Evolutionary conservation across 92 coral and sea anemone species (phyloP).

Genomic region (Phymanthus crucifer): DNA sequence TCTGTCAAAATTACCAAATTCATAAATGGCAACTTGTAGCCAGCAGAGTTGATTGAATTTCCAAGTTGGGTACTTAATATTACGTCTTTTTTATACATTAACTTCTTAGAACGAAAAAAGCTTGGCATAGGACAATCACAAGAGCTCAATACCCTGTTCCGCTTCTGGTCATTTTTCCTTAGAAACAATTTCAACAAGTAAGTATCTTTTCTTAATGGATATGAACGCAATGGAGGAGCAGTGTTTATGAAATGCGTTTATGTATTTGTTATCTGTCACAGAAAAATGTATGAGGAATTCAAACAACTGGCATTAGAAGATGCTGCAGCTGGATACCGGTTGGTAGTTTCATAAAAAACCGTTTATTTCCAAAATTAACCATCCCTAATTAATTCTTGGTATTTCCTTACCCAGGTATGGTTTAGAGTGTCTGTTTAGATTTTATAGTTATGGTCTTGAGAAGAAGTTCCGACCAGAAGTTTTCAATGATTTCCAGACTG

Average conservation of each 20-base stretch:
- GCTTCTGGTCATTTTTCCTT: conserved; percentile 98
- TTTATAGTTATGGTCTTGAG: conserved; percentile 93
- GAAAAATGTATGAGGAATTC: conserved; percentile 97
- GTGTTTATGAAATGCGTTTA: too few species aligned
- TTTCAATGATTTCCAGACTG: conserved; percentile 88
- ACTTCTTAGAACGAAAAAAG: conserved; percentile 76
- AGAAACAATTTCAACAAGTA: conserved; percentile 93
- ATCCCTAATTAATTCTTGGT: not conserved
- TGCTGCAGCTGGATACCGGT: conserved; percentile 95
- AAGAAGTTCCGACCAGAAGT: conserved; percentile 83
- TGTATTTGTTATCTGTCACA: not conserved
- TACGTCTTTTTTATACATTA: not conserved
- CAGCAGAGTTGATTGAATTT: too few species aligned
- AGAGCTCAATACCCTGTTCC: conserved; percentile 94
- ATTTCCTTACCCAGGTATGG: conserved; percentile 64
- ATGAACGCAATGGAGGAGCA: too few species aligned
- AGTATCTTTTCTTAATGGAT: too few species aligned
- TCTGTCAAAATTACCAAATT: not conserved
- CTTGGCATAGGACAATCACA: conserved; percentile 95
- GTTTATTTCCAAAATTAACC: not conserved
- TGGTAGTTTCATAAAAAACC: not conserved
- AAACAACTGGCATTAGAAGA: conserved; percentile 83
- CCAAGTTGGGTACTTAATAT: too few species aligned
- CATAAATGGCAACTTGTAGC: too few species aligned
- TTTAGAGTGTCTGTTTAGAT: conserved; percentile 91